Percentiles rank a stretch among this genome's conserved stretches.
Evolutionary conservation across 2,797 vertebrate genomes (phyloP).

Genomic region (Hafferia zeledoni): DNA sequence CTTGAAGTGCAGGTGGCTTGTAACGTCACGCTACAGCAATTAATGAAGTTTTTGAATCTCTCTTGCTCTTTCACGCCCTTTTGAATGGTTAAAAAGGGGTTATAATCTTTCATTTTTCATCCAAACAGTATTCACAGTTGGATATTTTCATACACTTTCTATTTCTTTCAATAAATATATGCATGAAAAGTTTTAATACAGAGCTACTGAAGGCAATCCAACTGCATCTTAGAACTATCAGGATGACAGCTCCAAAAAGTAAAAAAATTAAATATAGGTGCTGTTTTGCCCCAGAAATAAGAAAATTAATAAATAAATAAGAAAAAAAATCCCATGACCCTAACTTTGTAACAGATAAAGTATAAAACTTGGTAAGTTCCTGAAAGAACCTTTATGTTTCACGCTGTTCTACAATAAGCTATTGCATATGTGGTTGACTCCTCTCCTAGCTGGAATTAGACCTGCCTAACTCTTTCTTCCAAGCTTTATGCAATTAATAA

Average conservation of each 20-base stretch:
- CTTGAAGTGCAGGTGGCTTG: slow-evolving; percentile 74
- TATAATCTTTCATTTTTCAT: slow-evolving; percentile 69
- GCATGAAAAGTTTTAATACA: slow-evolving; percentile 1
- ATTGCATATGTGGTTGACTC: background rate
- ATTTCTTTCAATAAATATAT: slow-evolving; percentile 28
- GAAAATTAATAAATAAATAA: background rate
- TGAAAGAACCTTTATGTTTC: background rate
- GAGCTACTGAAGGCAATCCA: slow-evolving; percentile 3
- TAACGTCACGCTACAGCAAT: slow-evolving; percentile 57
- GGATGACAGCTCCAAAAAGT: background rate
- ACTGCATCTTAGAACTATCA: background rate
- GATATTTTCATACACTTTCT: slow-evolving; percentile 53
- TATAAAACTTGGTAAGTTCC: background rate
- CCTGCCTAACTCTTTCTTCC: background rate
- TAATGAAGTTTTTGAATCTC: slow-evolving; percentile 73
- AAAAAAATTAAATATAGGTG: background rate
- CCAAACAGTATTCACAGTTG: slow-evolving; percentile 47
- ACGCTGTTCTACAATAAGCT: background rate
- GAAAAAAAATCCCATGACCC: background rate
- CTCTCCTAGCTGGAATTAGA: background rate
- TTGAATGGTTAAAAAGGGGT: slow-evolving; percentile 60
- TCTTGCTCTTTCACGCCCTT: slow-evolving; percentile 58
- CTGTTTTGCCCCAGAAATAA: background rate
- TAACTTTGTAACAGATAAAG: background rate
- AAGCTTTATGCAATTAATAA: background rate